Evolutionary conservation across 2,888 invertebrate genomes (phyloP), one percentile per base, ranked within the genome.

Genomic region (Pollenia labialis): DNA sequence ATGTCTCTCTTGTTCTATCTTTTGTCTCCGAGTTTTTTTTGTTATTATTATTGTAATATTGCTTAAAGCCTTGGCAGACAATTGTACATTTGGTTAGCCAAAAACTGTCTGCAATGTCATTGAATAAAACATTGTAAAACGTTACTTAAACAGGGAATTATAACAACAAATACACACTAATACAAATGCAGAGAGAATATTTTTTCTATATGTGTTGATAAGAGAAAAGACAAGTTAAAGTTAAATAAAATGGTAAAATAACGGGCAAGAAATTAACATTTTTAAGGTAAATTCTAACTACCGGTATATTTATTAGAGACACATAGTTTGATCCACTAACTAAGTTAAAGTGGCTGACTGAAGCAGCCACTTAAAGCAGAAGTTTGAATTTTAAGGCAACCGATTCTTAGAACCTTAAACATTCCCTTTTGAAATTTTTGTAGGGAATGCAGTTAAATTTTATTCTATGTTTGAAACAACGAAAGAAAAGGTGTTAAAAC

Each of bases 51-150:
- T 83, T 66, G 76, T 87, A 72, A 72, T 52, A 81, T 84, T 71
- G 84, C 87, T 84, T 77, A 74, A 77, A 84, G 83, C 81, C 77
- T 74, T 87, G 87, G 87, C 87, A 84, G 83, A 87, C 83, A 81
- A 64, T 87, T 87, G 87, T 81, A 87, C 83, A 87, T 87, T 87
- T 84, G 87, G 87, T 87, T 87, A 84, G 85, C 87, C 85, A 85
- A 87, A 87, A 87, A 85, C 81, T 87, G 85, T 87, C 85, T 85
- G 79, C 85, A 85, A 85, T 85, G 85, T 82, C 85, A 85, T 79
- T 85, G 79, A 86, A 79, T 75, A 74, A 83, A 80, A 87, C 74
- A 82, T 82, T 79, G 58, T 72, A 58, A 83, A 82, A 86, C 75
- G 85, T 82, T 86, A 75, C 68, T 82, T 58, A 69, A 82, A 71